Base-by-base conservation (phyloP, 2,113 vertebrate species). In the Hoplias malabaricus region DNA sequence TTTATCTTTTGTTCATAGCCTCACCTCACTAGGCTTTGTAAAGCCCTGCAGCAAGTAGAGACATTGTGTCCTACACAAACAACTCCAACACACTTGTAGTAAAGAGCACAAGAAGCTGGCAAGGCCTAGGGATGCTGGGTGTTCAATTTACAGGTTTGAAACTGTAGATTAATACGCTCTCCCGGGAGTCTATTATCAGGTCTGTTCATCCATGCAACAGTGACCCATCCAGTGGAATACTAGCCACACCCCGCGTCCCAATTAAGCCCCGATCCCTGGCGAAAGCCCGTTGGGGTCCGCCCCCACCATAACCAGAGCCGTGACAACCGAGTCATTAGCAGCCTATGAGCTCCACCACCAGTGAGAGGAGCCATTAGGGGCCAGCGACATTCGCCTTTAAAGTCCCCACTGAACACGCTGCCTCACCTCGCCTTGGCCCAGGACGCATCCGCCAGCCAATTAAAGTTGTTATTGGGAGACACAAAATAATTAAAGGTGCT, bases 211-310 rank as follows among this genome's bases (percentile, higher is more conserved):
- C 77, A 83, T 83, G 84, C 75, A 82, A 82, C 83, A 78, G 75
- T 84, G 83, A 79, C 81, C 79, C 68, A 78, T 84, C 79, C 80
- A 75, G 63, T 68, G 72, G 73, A 74, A 77, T 68, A 76, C 77
- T 14, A 82, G 70, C 77, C 82, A 77, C 80, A 78, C 82, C 77
- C 74, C 91, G 92, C 89, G 82, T 53, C 89, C 92, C 93, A 90
- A 94, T 93, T 94, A 94, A 92, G 89, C 82, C 80, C 86, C n/a
- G n/a, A 90, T 93, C 94, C 92, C 93, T 93, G 90, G 90, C 88
- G 90, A 94, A 87, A 69, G 89, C 89, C 90, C 92, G 85, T 89
- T 81, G 88, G 89, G 90, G 87, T 83, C 89, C 89, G 88, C 84
- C 89, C 86, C 75, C 88, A 87, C 87, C 89, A 87, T 91, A 93